phyloP scores from a whole-genome alignment of 2,113 vertebrate species.

The Trichomycterus rosablanca region DNA sequence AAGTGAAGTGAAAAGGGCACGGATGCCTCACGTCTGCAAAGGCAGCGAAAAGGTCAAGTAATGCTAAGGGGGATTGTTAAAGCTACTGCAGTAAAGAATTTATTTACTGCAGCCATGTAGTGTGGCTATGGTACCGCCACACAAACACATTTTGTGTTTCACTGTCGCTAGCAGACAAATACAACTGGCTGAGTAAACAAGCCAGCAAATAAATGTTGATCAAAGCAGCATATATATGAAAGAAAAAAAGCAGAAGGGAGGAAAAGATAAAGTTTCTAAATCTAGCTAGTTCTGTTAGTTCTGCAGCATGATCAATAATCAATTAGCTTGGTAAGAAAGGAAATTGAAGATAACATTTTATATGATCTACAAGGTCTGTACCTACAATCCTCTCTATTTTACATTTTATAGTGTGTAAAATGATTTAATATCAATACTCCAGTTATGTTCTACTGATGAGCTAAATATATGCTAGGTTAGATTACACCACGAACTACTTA shows the following conservation, averaged over 20 bases:
- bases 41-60: slow-evolving; percentile 10
- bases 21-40: not conserved
- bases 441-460: slow-evolving; percentile 26
- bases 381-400: too few species aligned
- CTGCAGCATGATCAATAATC: too few species aligned
- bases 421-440: slow-evolving; percentile 41
- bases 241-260: too few species aligned
- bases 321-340: too few species aligned
- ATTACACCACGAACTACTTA: slow-evolving; percentile 37
- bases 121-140: not conserved
- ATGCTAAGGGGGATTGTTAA: not conserved
- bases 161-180: not conserved
- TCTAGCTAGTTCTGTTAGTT: too few species aligned
- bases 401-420: too few species aligned
- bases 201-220: not conserved
- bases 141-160: slow-evolving; percentile 4
- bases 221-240: slow-evolving; percentile 16
- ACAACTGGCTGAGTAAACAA: not conserved
- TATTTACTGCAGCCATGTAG: not conserved
- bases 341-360: too few species aligned
- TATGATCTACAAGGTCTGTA: too few species aligned
- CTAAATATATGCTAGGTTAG: slow-evolving; percentile 32
- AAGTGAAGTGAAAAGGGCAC: slow-evolving; percentile 1
- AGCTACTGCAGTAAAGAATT: slow-evolving; percentile 5
- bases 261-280: too few species aligned